phyloP scores from a whole-genome alignment of 2,113 vertebrate species.

The Centrocercus urophasianus region DNA sequence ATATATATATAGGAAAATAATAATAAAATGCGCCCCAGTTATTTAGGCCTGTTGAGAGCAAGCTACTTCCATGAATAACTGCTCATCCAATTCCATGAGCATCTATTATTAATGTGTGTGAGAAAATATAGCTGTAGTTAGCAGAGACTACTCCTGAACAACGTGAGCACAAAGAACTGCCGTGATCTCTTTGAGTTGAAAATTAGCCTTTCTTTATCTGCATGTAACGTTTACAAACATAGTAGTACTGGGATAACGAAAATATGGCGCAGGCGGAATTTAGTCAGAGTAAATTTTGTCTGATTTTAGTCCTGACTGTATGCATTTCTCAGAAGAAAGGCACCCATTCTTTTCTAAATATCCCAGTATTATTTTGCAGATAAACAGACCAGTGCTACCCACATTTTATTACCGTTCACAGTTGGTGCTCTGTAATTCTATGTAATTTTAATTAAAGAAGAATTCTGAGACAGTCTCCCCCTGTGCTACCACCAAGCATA shows the following conservation, averaged over 20 bases:
- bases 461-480: conserved; percentile 81
- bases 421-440: conserved; percentile 83
- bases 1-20: no score
- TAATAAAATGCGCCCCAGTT: neutral
- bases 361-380: conserved; percentile 63
- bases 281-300: neutral
- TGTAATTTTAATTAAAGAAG: conserved; percentile 90
- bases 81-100: neutral
- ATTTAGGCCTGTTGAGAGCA: neutral
- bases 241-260: neutral
- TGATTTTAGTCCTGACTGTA: neutral
- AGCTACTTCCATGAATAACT: neutral
- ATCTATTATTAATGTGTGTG: neutral
- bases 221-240: neutral
- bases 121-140: neutral
- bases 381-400: conserved; percentile 72
- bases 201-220: neutral
- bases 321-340: neutral
- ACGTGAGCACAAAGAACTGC: accelerated
- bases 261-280: neutral
- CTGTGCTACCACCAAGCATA: conserved; percentile 82
- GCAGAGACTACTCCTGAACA: neutral
- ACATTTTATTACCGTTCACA: conserved; percentile 81
- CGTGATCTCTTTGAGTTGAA: neutral
- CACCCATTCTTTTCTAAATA: conserved; percentile 20